Conservation (phyloP, 35 echinoderm and acorn worm genomes). For the Holothuria glaberrima region DNA sequence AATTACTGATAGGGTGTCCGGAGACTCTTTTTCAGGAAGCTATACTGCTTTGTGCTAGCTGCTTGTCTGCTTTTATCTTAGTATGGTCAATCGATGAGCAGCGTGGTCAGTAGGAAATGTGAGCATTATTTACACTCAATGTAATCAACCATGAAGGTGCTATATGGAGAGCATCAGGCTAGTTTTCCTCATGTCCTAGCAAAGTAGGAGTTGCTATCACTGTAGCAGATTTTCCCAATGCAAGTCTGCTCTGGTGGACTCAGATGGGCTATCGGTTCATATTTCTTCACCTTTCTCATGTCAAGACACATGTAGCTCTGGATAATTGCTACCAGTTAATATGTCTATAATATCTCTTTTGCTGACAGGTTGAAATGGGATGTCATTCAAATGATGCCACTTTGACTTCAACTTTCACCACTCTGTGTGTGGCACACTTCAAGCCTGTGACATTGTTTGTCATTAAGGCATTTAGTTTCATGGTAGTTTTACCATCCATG, state of each 20-base stretch:
- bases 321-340: neutral
- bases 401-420: constrained; percentile 41
- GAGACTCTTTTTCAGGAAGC: too few relatives aligned
- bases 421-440: constrained; percentile 34
- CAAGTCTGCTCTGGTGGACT: constrained; percentile 27
- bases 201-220: constrained; percentile 11
- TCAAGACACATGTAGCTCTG: constrained; percentile 6
- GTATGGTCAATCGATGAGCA: too few relatives aligned
- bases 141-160: too few relatives aligned
- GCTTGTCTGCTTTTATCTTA: too few relatives aligned
- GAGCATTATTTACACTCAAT: too few relatives aligned
- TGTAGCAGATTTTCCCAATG: neutral
- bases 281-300: neutral
- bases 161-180: too few relatives aligned
- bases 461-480: constrained; percentile 33
- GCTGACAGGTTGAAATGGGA: constrained; percentile 24
- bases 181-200: too few relatives aligned
- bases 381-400: constrained; percentile 43
- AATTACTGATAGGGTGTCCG: too few relatives aligned
- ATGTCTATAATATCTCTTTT: neutral
- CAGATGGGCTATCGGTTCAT: constrained; percentile 31
- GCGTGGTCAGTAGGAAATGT: too few relatives aligned
- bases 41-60: too few relatives aligned
- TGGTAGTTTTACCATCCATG: constrained; percentile 42
- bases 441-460: constrained; percentile 49